Percentiles rank a stretch among this genome's conserved stretches.
phyloP scores from a whole-genome alignment of 2,888 invertebrate species.

The Drosophila anomalata region DNA sequence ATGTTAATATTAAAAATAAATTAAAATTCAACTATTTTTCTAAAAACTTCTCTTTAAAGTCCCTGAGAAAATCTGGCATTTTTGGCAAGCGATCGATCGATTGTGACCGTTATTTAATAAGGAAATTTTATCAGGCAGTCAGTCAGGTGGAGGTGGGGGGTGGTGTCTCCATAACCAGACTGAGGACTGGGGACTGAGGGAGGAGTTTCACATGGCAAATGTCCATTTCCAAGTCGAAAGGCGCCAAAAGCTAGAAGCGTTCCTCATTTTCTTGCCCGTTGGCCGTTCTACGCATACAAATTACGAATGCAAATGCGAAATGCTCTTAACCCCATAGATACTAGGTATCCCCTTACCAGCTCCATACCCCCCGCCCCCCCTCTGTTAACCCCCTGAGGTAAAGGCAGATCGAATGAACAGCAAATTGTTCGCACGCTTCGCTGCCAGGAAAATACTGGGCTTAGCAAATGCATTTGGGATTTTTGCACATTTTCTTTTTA shows the following conservation, averaged over 20 bases:
- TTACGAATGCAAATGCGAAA: conserved; percentile 52
- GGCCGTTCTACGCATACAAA: conserved; percentile 73
- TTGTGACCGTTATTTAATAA: conserved; percentile 76
- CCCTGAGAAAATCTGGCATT: neutral
- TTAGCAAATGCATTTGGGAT: conserved; percentile 67
- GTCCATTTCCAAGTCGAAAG: conserved; percentile 42
- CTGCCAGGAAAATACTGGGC: conserved; percentile 39
- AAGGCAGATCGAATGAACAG: conserved; percentile 66
- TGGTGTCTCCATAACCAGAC: conserved; percentile 1
- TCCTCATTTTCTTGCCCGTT: conserved; percentile 49
- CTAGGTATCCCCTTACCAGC: too few species aligned
- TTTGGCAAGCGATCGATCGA: conserved; percentile 45
- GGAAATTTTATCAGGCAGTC: conserved; percentile 58
- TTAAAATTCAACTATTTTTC: neutral
- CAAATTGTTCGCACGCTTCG: conserved; percentile 78
- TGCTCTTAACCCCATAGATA: conserved; percentile 3
- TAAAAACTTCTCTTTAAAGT: neutral
- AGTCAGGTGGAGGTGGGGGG: neutral
- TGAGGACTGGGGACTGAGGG: neutral
- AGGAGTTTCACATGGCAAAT: conserved; percentile 52
- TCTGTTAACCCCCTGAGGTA: conserved; percentile 23
- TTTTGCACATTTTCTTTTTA: conserved; percentile 63
- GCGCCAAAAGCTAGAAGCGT: conserved; percentile 73
- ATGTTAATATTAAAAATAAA: neutral
- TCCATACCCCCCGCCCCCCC: neutral